Percentiles rank a stretch among this genome's conserved stretches.
Evolutionary conservation across 2,888 invertebrate genomes (phyloP).

Genomic region (Nipponacmea schrenckii): DNA sequence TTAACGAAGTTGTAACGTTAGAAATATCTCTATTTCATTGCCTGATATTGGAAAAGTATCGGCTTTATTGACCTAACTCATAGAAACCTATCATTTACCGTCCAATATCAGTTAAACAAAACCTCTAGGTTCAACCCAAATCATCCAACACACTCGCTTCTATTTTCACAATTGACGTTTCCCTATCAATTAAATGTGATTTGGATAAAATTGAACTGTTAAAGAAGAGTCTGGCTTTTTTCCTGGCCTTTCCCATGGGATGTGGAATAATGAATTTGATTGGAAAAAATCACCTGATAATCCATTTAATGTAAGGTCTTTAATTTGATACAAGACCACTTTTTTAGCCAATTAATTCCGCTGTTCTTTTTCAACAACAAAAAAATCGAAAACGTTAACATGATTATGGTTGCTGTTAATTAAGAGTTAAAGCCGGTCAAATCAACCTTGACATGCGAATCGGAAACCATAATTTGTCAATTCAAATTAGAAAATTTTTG

Average conservation of each 20-base stretch:
- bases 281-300: not conserved
- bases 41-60: not conserved
- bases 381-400: too few relatives aligned
- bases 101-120: not conserved
- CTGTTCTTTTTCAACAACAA: not conserved
- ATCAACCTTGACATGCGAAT: too few relatives aligned
- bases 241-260: not conserved
- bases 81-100: constrained; percentile 4
- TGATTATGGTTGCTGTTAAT: too few relatives aligned
- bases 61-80: not conserved
- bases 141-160: not conserved
- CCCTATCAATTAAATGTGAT: constrained; percentile 7
- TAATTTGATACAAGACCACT: not conserved
- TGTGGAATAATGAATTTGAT: not conserved
- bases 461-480: too few relatives aligned
- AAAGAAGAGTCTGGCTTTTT: constrained; percentile 2
- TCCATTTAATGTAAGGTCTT: not conserved
- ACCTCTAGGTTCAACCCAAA: not conserved
- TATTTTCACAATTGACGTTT: constrained; percentile 3
- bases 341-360: not conserved
- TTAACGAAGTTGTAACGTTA: not conserved
- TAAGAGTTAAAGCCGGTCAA: too few relatives aligned
- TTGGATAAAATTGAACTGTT: not conserved
- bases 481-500: too few relatives aligned
- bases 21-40: not conserved